These are phyloP conservation scores for Spisula solida DNA, from an alignment of 2,888 invertebrate genomes.

Conservation along the genomic window DNA sequence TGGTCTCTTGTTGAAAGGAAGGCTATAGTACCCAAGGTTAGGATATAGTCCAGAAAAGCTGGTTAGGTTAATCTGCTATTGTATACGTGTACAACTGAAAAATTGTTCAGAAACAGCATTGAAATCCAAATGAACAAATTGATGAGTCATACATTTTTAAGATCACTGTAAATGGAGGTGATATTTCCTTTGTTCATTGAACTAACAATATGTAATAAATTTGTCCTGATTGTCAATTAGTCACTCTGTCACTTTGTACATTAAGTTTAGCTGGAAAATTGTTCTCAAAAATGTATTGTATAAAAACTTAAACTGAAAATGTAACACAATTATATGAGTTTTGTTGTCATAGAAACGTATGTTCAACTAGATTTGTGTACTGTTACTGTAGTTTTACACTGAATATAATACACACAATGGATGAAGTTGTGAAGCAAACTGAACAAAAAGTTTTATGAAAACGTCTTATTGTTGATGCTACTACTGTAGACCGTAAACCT, in stretches of 20 bases:
- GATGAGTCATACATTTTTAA: neutral
- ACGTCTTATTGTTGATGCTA: neutral
- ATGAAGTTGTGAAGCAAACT: neutral
- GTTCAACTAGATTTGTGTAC: neutral
- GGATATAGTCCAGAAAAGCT: neutral
- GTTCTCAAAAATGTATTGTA: no score
- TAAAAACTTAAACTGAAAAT: neutral
- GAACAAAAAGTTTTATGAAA: neutral
- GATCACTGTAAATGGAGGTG: neutral
- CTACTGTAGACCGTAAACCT: no score
- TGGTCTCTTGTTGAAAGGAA: neutral
- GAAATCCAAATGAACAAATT: neutral
- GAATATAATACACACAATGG: neutral
- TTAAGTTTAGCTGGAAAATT: neutral
- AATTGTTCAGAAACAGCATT: no score
- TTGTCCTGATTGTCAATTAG: neutral
- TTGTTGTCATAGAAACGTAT: neutral
- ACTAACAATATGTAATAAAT: neutral
- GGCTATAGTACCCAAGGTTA: neutral
- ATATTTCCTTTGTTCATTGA: conserved; percentile 8
- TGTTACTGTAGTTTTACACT: neutral
- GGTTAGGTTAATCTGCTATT: neutral
- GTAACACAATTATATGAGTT: neutral
- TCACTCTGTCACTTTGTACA: conserved; percentile 6
- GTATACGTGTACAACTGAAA: neutral